Base-by-base conservation (phyloP, 1,140 invertebrate genomes). In the Branchinecta lindahli region DNA sequence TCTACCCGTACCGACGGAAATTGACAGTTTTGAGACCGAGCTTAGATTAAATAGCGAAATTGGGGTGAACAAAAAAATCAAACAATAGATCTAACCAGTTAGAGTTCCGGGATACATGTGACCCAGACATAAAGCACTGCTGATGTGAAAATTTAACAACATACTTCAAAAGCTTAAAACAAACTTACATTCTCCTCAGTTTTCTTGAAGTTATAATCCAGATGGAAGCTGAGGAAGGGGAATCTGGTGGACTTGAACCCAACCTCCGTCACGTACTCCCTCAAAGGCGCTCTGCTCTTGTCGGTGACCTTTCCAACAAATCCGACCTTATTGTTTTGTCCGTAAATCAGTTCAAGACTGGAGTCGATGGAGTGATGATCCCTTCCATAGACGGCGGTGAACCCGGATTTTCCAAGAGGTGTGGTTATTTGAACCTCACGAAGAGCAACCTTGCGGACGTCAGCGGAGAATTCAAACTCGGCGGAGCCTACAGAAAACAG, bases 211-310 rank as follows among this genome's bases (percentile, higher is more conserved):
- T 82, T 79, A 72, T 80, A 83, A 4, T 82, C 76, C 5, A 85
- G 8, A 21, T 82, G 85, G 61, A 84, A 78, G 67, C 81, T 81
- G 0, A 84, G 84, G 73, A 86, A 73, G 44, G 71, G 71, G 71
- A 72, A 72, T 15, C 71, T 52, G 8, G 69, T 72, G 4, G 68
- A 70, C 46, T 72, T 69, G 69, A 69, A 72, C 20, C 45, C 45
- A 45, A 72, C 52, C 18, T 44, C 45, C 9, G 71, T 72, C 66
- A 65, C 69, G 65, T 70, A 72, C 8, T 71, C 44, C 46, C 46
- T 7, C 20, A 66, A 12, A 10, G 68, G 66, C 18, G 33, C 8
- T 20, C 46, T 44, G 46, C 69, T 66, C 46, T 20, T 18, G 67
- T 66, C 45, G 46, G 66, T 52, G 33, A 72, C 44, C 46, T 69